These are phyloP conservation scores for Streptopelia turtur DNA, from an alignment of 2,797 vertebrate species.

Conservation along the genomic window DNA sequence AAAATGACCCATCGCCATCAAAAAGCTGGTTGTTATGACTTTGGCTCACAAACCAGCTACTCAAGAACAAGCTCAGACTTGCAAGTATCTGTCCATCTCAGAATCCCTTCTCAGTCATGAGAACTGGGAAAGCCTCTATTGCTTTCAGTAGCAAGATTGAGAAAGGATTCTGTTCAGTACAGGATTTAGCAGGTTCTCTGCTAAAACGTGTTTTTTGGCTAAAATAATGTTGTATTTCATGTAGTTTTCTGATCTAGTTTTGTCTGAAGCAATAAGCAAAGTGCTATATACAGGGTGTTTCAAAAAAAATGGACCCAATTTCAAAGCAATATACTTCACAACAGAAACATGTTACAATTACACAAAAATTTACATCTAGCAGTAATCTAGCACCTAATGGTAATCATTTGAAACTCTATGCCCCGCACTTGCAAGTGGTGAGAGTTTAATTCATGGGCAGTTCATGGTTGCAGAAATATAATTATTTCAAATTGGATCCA, in stretches of 20 bases:
- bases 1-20: conserved; percentile 13
- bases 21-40: background rate
- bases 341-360: too few relatives aligned
- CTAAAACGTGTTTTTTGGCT: background rate
- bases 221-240: background rate
- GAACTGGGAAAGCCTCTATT: background rate
- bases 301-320: too few relatives aligned
- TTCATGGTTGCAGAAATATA: too few relatives aligned
- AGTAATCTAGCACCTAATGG: too few relatives aligned
- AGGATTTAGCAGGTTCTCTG: background rate
- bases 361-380: too few relatives aligned
- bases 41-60: background rate
- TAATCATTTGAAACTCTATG: too few relatives aligned
- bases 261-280: background rate
- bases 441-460: too few relatives aligned
- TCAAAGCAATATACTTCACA: too few relatives aligned
- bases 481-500: too few relatives aligned
- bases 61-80: background rate
- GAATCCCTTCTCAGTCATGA: background rate
- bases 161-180: background rate
- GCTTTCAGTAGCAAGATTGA: background rate
- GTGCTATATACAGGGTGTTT: too few relatives aligned
- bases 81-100: background rate
- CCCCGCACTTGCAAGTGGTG: too few relatives aligned
- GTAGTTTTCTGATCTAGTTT: background rate